These are phyloP conservation scores for Bryconaethiops microstoma DNA, from an alignment of 2,797 vertebrate genomes.

Conservation along the genomic window DNA sequence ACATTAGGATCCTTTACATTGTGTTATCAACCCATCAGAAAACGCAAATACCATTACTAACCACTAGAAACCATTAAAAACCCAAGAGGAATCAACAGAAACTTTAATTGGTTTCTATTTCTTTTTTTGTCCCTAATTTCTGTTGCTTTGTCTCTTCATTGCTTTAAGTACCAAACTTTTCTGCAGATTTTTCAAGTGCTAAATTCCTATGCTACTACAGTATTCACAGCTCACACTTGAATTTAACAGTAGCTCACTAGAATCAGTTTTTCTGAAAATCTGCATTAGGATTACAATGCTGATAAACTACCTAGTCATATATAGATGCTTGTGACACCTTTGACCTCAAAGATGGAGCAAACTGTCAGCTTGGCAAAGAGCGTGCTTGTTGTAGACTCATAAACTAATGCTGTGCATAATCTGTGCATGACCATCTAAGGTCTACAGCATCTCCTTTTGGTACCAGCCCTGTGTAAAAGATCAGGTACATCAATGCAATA, in stretches of 20 bases:
- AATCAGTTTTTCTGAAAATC: neutral
- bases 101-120: no score
- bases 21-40: no score
- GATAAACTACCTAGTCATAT: neutral
- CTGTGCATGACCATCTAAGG: constrained; percentile 22
- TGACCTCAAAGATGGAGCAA: constrained; percentile 18
- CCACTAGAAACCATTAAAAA: no score
- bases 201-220: constrained; percentile 17
- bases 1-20: neutral
- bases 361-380: constrained; percentile 19
- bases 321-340: constrained; percentile 16
- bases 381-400: constrained; percentile 18
- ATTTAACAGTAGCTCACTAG: neutral
- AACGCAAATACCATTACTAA: no score
- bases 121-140: neutral
- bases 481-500: constrained; percentile 50
- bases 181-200: constrained; percentile 40
- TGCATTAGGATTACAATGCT: neutral
- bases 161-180: neutral
- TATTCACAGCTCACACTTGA: constrained; percentile 12
- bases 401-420: constrained; percentile 21
- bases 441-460: constrained; percentile 35
- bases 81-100: no score
- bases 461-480: constrained; percentile 35
- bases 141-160: constrained; percentile 1